Evolutionary conservation across 1,140 invertebrate species (phyloP), one percentile per base, ranked within the genome.

Genomic region (Papilio xuthus): DNA sequence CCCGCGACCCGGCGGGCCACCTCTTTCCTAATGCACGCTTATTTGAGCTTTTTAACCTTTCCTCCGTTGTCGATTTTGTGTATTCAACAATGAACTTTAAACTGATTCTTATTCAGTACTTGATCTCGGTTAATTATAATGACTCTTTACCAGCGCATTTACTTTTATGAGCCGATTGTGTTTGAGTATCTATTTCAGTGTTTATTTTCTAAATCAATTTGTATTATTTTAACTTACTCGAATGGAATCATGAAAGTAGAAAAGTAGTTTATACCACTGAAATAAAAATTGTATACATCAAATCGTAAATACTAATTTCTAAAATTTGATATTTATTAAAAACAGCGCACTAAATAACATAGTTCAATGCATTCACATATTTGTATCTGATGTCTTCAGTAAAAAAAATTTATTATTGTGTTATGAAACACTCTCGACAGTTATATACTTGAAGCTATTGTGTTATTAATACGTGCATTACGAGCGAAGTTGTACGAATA

Each of bases 31-130:
- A 93, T 93, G 91, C 91, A 91, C 90, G 92, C 91, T 93, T 93
- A 93, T 93, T 93, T 92, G 88, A 92, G 92, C 92, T 93, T 93
- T 93, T 93, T 93, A 93, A 93, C 92, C 91, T 93, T 93, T 93
- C 90, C 92, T 93, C 90, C 84, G 84, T 88, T 89, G 86, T 89
- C 87, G 84, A 83, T 90, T 89, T 90, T 89, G 88, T 90, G 88
- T 91, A 90, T 90, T 90, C 90, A 90, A 91, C 90, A 91, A 93
- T 92, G 90, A 90, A 92, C 88, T 88, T 90, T 88, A 91, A 89
- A 88, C 82, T 79, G 84, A 85, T 89, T 88, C 85, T 91, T 89
- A 89, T 87, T 81, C 82, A 86, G 82, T 86, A 84, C 85, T 87
- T 86, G 88, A 89, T 90, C 85, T 83, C 84, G 79, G 86, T 86